A percentile compares a stretch with the other conserved stretches of the same genome.
phyloP scores from a whole-genome alignment of 2,113 vertebrate genomes.

The Megatriorchis doriae region DNA sequence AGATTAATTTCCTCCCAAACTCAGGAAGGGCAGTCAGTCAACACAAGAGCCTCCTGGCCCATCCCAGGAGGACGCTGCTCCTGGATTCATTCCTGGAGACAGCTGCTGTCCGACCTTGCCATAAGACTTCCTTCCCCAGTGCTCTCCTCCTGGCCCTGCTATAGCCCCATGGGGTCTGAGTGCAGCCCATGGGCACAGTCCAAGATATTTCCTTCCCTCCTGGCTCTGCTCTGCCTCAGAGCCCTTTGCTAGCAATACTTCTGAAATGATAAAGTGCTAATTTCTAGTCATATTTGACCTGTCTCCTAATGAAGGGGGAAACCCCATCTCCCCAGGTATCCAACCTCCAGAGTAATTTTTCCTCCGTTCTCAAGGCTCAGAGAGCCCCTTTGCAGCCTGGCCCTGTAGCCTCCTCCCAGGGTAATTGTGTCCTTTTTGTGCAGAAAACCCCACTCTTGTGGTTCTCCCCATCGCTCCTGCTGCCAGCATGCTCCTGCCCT shows the following conservation, averaged over 20 bases:
- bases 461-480: background rate
- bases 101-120: slow-evolving; percentile 30
- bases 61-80: slow-evolving; percentile 38
- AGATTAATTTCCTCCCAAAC: slow-evolving; percentile 33
- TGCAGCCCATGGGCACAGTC: background rate
- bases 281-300: background rate
- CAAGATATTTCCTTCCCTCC: slow-evolving; percentile 31
- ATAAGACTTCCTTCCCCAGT: slow-evolving; percentile 32
- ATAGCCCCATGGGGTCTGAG: background rate
- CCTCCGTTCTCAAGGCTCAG: background rate
- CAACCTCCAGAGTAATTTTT: background rate
- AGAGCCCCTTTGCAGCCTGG: background rate
- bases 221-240: background rate
- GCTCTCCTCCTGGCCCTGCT: background rate
- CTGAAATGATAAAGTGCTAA: background rate
- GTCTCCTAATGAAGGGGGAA: background rate
- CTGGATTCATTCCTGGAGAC: slow-evolving; percentile 53
- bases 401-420: background rate
- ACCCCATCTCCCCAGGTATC: background rate
- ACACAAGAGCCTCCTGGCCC: slow-evolving; percentile 38
- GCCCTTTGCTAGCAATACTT: background rate
- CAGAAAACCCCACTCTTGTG: background rate
- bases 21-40: slow-evolving; percentile 56
- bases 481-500: background rate
- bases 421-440: background rate